These are phyloP conservation scores for Drosophila anomelani DNA, from an alignment of 2,888 invertebrate genomes.

Conservation along the genomic window DNA sequence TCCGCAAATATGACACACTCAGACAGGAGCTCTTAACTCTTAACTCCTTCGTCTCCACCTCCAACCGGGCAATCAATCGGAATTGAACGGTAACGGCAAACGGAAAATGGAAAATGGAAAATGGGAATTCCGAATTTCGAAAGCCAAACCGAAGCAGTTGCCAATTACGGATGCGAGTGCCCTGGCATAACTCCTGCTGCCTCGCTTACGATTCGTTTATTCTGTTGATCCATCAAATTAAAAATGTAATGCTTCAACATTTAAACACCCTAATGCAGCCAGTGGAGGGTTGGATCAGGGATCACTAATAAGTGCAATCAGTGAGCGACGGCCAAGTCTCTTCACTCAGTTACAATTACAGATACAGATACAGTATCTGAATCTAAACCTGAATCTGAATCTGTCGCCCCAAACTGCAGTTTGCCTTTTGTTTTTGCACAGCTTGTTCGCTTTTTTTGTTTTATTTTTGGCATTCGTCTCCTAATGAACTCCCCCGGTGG, in stretches of 20 bases:
- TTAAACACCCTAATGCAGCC: slow-evolving; percentile 61
- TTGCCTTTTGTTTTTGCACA: slow-evolving; percentile 49
- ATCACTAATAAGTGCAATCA: slow-evolving; percentile 78
- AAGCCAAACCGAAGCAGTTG: slow-evolving; percentile 43
- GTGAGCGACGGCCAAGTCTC: slow-evolving; percentile 43
- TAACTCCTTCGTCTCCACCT: background rate
- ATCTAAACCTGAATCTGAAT: slow-evolving; percentile 23
- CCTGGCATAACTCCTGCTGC: slow-evolving; percentile 36
- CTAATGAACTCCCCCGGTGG: slow-evolving; percentile 66
- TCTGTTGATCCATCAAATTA: slow-evolving; percentile 84
- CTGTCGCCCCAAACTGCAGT: slow-evolving; percentile 44
- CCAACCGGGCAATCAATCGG: slow-evolving; percentile 29
- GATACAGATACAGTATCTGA: slow-evolving; percentile 17
- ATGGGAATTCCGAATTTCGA: slow-evolving; percentile 20
- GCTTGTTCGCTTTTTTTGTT: slow-evolving; percentile 45
- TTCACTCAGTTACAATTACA: background rate
- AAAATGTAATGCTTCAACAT: slow-evolving; percentile 81
- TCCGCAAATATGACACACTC: slow-evolving; percentile 46
- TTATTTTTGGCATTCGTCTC: slow-evolving; percentile 66
- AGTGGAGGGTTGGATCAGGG: slow-evolving; percentile 33
- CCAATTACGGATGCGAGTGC: slow-evolving; percentile 62
- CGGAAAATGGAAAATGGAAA: slow-evolving; percentile 28
- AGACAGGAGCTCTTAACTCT: slow-evolving; percentile 35
- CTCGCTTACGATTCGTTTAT: slow-evolving; percentile 82
- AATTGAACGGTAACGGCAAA: slow-evolving; percentile 34